phyloP scores from a whole-genome alignment of 2,113 vertebrate species.

The Petrocephalus zakoni region DNA sequence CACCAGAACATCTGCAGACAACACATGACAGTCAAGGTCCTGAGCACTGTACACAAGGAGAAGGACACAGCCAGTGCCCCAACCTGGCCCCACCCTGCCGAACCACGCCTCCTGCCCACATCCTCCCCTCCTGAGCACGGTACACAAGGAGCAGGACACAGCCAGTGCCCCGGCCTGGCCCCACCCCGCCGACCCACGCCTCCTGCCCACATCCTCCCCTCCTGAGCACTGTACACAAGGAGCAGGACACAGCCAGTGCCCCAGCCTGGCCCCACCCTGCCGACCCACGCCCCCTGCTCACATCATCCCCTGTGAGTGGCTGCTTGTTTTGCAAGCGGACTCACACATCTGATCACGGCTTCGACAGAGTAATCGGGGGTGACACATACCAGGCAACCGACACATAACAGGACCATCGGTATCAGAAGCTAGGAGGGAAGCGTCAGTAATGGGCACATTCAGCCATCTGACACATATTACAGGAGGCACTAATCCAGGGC shows the following conservation, averaged over 20 bases:
- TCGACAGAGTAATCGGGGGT: neutral
- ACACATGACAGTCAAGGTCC: conserved; percentile 34
- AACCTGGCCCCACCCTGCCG: neutral
- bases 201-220: no score
- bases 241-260: conserved; percentile 43
- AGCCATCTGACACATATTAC: neutral
- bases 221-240: conserved; percentile 54
- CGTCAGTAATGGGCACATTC: neutral
- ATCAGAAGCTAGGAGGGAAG: neutral
- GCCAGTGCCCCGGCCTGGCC: conserved; percentile 31
- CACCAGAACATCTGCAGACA: neutral
- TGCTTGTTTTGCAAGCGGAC: neutral
- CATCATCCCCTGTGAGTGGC: neutral
- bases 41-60: conserved; percentile 55
- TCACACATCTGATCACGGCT: neutral
- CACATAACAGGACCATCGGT: neutral
- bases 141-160: conserved; percentile 51
- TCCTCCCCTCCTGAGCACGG: conserved; percentile 52
- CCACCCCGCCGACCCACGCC: neutral
- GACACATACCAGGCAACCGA: neutral
- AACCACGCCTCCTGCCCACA: neutral
- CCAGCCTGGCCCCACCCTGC: conserved; percentile 6
- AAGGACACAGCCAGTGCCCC: conserved; percentile 41
- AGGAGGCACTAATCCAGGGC: neutral
- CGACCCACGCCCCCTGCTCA: neutral